A percentile compares a stretch with the other conserved stretches of the same genome.
phyloP scores from a whole-genome alignment of 2,797 vertebrate genomes.

The Onychomys torridus region DNA sequence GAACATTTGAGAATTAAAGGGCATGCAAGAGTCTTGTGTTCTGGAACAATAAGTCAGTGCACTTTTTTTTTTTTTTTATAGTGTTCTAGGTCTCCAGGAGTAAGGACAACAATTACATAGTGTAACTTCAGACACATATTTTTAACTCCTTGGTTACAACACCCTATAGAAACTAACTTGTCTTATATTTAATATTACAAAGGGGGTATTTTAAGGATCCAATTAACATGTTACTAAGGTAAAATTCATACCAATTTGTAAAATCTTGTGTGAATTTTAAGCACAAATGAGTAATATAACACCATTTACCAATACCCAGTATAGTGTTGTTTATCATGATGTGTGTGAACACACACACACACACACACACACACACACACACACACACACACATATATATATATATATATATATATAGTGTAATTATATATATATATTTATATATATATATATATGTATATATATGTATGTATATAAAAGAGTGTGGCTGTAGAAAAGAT shows the following conservation, averaged over 20 bases:
- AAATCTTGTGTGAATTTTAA: constrained; percentile 47
- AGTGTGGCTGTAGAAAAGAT: not conserved
- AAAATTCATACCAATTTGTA: not conserved
- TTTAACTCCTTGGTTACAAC: not conserved
- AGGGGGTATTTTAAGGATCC: not conserved
- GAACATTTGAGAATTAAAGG: not conserved
- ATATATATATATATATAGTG: not conserved
- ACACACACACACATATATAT: not conserved
- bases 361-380: not conserved
- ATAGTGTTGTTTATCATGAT: not conserved
- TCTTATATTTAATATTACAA: constrained; percentile 43
- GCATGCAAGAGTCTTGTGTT: constrained; percentile 37
- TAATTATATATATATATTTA: too few species aligned
- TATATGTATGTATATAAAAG: not conserved
- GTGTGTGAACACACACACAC: not conserved
- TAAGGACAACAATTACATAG: not conserved
- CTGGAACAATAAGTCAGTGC: constrained; percentile 25
- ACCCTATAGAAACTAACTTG: constrained; percentile 37
- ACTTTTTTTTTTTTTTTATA: constrained; percentile 50
- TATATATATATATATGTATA: not conserved
- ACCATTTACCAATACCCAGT: accelerated
- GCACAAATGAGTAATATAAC: not conserved
- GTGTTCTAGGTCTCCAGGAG: not conserved
- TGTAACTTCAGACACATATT: not conserved
- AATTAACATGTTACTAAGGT: constrained; percentile 24